phyloP scores from a whole-genome alignment of 2,888 invertebrate genomes.

The Cosmorhoe ocellata region DNA sequence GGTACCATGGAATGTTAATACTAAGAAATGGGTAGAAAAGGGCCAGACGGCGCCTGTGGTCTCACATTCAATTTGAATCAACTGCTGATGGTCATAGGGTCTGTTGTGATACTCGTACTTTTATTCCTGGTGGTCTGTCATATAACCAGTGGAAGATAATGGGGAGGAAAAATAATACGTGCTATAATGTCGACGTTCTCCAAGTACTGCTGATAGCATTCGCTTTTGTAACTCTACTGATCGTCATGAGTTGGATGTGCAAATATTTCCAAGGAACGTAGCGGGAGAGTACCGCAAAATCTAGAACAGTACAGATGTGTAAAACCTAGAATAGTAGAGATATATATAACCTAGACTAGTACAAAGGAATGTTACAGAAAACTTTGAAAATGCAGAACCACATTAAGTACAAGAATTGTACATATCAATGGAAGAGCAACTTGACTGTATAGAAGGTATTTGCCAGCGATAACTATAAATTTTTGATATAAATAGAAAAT shows the following conservation, averaged over 20 bases:
- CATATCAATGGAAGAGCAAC: no score
- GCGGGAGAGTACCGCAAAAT: neutral
- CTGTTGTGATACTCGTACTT: slow-evolving; percentile 59
- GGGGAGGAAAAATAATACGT: slow-evolving; percentile 31
- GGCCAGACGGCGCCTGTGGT: slow-evolving; percentile 31
- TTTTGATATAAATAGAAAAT: no score
- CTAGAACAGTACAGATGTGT: no score
- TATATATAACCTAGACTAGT: no score
- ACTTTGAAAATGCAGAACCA: no score
- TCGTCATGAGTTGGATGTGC: slow-evolving; percentile 68
- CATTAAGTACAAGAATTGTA: neutral
- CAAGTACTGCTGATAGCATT: slow-evolving; percentile 59
- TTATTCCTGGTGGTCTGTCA: slow-evolving; percentile 64
- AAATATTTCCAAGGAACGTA: slow-evolving; percentile 54
- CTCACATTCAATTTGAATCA: slow-evolving; percentile 61
- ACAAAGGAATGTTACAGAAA: no score
- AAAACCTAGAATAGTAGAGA: no score
- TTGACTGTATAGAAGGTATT: no score
- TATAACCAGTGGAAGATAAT: slow-evolving; percentile 55
- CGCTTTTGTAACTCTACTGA: slow-evolving; percentile 57
- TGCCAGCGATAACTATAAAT: no score
- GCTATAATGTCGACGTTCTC: slow-evolving; percentile 51
- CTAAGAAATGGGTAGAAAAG: slow-evolving; percentile 40
- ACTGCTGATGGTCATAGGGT: slow-evolving; percentile 61
- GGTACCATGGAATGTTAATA: slow-evolving; percentile 33